phyloP scores from a whole-genome alignment of 1,140 invertebrate species.

The Tetranychus cinnabarinus region DNA sequence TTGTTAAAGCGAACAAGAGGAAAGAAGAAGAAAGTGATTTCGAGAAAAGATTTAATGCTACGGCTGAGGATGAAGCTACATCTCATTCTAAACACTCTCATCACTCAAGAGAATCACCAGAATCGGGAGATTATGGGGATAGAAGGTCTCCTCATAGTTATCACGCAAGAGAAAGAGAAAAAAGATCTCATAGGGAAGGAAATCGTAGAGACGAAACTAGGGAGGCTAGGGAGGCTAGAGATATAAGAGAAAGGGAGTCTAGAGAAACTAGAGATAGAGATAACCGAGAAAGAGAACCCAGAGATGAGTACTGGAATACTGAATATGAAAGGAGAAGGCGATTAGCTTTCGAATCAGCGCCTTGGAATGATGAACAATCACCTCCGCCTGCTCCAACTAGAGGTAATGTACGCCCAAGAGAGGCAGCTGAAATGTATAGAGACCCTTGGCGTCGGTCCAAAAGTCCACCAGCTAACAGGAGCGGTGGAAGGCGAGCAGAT shows the following conservation, averaged over 20 bases:
- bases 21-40: conserved; percentile 76
- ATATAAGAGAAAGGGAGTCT: background rate
- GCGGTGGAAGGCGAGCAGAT: background rate
- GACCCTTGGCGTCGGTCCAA: conserved; percentile 13
- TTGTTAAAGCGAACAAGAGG: conserved; percentile 65
- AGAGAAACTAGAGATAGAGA: background rate
- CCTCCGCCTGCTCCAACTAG: background rate
- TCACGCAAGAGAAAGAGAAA: background rate
- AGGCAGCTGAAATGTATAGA: conserved; percentile 4
- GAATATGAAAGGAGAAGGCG: conserved; percentile 7
- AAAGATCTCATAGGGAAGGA: too few species aligned
- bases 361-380: conserved; percentile 7
- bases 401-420: background rate
- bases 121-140: background rate
- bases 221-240: too few species aligned
- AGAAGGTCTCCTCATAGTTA: background rate
- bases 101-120: background rate
- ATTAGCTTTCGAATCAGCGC: conserved; percentile 9
- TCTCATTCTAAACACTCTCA: background rate
- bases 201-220: too few species aligned
- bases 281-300: background rate
- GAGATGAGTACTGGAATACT: background rate
- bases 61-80: conserved; percentile 25
- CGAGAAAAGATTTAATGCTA: conserved; percentile 80
- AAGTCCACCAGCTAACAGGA: background rate